These are phyloP conservation scores for Smutsia temminckii DNA, from an alignment of 2,797 vertebrate species.

Conservation along the genomic window DNA sequence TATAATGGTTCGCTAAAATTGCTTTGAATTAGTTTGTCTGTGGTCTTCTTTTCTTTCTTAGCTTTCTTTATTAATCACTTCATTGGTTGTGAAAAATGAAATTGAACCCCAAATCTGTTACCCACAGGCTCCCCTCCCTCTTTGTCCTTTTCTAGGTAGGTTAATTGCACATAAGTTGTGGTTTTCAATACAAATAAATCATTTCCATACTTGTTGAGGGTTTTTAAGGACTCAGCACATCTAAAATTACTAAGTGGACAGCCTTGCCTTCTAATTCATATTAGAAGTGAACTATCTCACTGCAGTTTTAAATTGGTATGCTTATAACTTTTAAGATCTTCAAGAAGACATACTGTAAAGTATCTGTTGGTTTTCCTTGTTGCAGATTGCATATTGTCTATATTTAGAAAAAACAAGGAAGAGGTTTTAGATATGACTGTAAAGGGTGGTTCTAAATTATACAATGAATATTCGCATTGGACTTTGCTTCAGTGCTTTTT, in stretches of 20 bases:
- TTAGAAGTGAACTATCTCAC: conserved; percentile 66
- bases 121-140: conserved; percentile 41
- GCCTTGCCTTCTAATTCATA: conserved; percentile 71
- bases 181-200: conserved; percentile 82
- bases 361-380: conserved; percentile 9
- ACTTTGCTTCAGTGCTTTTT: conserved; percentile 76
- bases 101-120: conserved; percentile 70
- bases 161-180: conserved; percentile 80
- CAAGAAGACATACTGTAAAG: conserved; percentile 33
- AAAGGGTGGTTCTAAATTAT: conserved; percentile 70
- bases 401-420: conserved; percentile 72
- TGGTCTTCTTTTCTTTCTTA: conserved; percentile 5
- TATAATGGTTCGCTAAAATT: background rate
- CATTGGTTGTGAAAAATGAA: conserved; percentile 71
- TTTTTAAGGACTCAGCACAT: conserved; percentile 78
- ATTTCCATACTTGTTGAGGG: conserved; percentile 78
- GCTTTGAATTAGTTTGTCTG: conserved; percentile 14
- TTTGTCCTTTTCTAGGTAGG: conserved; percentile 73
- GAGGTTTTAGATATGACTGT: conserved; percentile 54
- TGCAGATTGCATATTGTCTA: background rate
- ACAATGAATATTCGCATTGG: conserved; percentile 61
- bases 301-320: conserved; percentile 38
- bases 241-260: conserved; percentile 76
- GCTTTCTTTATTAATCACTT: conserved; percentile 38
- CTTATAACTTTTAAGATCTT: conserved; percentile 47